These are phyloP conservation scores for Lordiphosa andalusiaca DNA, from an alignment of 2,888 invertebrate species.

Conservation along the genomic window DNA sequence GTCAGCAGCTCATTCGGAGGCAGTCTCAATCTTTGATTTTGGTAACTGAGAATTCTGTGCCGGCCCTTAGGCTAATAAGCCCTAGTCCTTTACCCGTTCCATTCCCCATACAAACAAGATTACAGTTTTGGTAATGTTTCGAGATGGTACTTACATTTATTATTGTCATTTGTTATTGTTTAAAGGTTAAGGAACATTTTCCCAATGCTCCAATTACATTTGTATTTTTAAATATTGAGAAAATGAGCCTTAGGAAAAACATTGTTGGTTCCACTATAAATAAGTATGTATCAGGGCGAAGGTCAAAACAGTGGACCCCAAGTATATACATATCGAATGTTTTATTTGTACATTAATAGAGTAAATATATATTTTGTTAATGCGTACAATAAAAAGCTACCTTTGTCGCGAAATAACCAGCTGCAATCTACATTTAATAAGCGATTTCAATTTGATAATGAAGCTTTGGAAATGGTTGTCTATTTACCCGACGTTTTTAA, in stretches of 20 bases:
- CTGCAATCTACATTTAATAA: neutral
- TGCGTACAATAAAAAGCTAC: constrained; percentile 11
- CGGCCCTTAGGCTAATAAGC: neutral
- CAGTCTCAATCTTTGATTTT: constrained; percentile 17
- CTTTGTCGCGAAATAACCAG: constrained; percentile 38
- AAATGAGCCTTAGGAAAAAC: neutral
- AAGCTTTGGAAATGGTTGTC: too few species aligned
- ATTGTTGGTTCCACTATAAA: constrained; percentile 10
- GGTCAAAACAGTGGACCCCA: constrained; percentile 21
- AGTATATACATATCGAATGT: constrained; percentile 9
- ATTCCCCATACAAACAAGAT: neutral
- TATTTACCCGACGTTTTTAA: too few species aligned
- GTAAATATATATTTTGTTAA: constrained; percentile 15
- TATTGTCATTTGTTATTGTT: constrained; percentile 64
- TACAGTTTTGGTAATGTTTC: constrained; percentile 1
- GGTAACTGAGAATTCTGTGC: neutral
- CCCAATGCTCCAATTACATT: constrained; percentile 26
- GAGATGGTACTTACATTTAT: constrained; percentile 54
- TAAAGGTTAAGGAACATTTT: constrained; percentile 37
- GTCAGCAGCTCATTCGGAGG: constrained; percentile 9
- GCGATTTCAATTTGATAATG: too few species aligned
- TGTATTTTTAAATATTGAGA: too few species aligned
- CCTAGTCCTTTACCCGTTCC: constrained; percentile 15
- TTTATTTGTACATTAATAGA: constrained; percentile 5
- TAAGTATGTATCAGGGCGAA: constrained; percentile 13